Conservation (phyloP, 2,113 vertebrate species). For the Phrynocephalus versicolor region DNA sequence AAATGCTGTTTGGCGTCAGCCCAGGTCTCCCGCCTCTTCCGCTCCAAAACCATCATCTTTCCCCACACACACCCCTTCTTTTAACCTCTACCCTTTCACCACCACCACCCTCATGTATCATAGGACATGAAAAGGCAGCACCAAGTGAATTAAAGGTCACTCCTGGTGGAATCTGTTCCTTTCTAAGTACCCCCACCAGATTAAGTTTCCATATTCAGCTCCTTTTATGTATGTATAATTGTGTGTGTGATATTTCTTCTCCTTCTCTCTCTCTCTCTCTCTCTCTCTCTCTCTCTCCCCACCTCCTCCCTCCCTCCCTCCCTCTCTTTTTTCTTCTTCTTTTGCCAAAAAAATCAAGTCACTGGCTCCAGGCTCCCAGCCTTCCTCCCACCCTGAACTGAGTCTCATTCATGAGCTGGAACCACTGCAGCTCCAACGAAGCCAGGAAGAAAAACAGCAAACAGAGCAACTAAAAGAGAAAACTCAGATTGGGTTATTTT, state of each 20-base stretch:
- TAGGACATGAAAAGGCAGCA: conserved; percentile 79
- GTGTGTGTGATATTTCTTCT: background rate
- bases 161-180: conserved; percentile 78
- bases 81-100: background rate
- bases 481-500: conserved; percentile 47
- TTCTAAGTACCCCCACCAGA: conserved; percentile 76
- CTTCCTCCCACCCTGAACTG: conserved; percentile 78
- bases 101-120: conserved; percentile 45
- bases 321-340: conserved; percentile 70
- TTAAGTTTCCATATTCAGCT: conserved; percentile 70
- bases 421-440: conserved; percentile 56
- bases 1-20: background rate
- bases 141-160: conserved; percentile 83
- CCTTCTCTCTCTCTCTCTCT: background rate
- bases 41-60: background rate
- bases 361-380: conserved; percentile 67
- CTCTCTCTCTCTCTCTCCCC: conserved; percentile 14
- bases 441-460: conserved; percentile 77
- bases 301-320: background rate
- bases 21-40: conserved; percentile 34
- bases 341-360: conserved; percentile 77
- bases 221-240: background rate
- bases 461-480: conserved; percentile 49
- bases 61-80: background rate
- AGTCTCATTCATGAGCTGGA: conserved; percentile 81